Evolutionary conservation across 2,797 vertebrate genomes (phyloP).

Genomic region (Bradypus variegatus): DNA sequence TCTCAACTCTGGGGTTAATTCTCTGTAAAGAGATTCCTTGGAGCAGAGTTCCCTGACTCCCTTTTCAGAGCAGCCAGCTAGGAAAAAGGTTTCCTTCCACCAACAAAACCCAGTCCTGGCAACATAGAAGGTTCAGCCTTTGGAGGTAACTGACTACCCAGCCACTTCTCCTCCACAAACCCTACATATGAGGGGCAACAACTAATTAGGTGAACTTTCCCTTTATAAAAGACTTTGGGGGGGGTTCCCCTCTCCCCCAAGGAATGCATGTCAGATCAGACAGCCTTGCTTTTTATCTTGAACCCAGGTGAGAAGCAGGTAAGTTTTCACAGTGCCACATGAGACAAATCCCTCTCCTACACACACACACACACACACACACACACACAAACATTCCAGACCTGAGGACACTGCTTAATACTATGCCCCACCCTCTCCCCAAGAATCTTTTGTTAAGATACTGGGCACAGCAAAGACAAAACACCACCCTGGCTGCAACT

Average conservation of each 20-base stretch:
- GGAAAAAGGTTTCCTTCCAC: conserved; percentile 9
- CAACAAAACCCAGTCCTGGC: conserved; percentile 31
- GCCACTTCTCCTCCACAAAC: background rate
- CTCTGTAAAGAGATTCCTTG: conserved; percentile 38
- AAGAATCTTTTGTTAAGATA: background rate
- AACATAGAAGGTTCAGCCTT: background rate
- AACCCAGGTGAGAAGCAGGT: background rate
- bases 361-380: background rate
- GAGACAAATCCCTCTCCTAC: background rate
- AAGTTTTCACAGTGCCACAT: background rate
- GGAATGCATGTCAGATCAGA: background rate
- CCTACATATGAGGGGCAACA: background rate
- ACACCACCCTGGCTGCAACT: background rate
- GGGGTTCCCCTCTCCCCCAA: background rate
- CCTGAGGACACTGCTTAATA: background rate
- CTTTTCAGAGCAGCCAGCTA: conserved; percentile 15
- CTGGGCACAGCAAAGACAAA: background rate
- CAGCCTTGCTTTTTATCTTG: background rate
- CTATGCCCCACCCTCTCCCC: background rate
- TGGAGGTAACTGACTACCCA: background rate
- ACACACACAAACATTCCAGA: background rate
- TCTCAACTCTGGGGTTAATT: conserved; percentile 52
- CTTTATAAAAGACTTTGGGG: background rate
- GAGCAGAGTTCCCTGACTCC: background rate
- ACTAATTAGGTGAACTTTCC: background rate